These are phyloP conservation scores for Synanthedon andrenaeformis DNA, from an alignment of 2,888 invertebrate species.

Conservation along the genomic window DNA sequence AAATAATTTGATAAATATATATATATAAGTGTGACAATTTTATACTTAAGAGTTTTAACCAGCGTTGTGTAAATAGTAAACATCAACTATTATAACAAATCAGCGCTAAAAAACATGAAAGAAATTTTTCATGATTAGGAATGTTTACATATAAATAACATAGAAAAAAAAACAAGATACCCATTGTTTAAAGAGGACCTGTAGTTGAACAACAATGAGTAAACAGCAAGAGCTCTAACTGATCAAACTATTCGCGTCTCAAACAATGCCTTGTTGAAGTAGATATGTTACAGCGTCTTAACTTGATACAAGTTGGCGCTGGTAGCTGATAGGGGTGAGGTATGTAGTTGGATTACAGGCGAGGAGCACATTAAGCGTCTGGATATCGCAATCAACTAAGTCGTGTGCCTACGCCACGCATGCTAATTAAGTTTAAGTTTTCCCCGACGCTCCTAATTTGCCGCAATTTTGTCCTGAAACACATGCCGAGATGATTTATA, in stretches of 20 bases:
- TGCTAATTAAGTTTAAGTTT: constrained; percentile 25
- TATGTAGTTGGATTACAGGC: constrained; percentile 12
- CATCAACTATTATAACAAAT: too few species aligned
- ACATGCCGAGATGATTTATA: constrained; percentile 1
- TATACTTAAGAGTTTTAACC: too few species aligned
- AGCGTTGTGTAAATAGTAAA: too few species aligned
- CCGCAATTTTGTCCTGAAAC: neutral
- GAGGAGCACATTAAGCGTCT: constrained; percentile 17
- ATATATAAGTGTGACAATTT: too few species aligned
- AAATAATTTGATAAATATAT: too few species aligned
- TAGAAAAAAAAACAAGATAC: too few species aligned
- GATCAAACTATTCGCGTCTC: neutral
- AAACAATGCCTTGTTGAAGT: neutral
- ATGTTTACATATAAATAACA: too few species aligned
- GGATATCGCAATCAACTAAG: constrained; percentile 22
- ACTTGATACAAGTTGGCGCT: neutral
- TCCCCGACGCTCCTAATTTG: constrained; percentile 8
- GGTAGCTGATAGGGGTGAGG: neutral
- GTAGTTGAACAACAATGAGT: too few species aligned
- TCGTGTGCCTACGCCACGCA: constrained; percentile 12
- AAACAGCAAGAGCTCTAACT: neutral
- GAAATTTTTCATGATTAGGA: too few species aligned
- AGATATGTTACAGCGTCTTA: neutral
- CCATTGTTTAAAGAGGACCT: too few species aligned
- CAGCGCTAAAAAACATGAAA: too few species aligned